These are phyloP conservation scores for Diuraphis noxia DNA, from an alignment of 1,140 invertebrate species.

Conservation along the genomic window DNA sequence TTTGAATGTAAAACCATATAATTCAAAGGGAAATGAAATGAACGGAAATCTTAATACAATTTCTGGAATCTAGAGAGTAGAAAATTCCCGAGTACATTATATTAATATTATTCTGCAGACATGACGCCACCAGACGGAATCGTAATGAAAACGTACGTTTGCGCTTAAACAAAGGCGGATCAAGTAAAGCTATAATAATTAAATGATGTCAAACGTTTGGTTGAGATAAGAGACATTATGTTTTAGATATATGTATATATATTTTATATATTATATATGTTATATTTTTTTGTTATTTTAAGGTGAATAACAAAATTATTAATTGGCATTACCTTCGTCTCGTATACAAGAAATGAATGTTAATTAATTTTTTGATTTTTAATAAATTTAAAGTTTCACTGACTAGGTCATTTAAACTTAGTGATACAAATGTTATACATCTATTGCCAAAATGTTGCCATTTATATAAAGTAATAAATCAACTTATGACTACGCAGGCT, in stretches of 20 bases:
- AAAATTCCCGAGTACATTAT: neutral
- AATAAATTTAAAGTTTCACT: no score
- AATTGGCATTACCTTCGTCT: no score
- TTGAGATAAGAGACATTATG: neutral
- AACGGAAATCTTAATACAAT: neutral
- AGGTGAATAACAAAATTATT: no score
- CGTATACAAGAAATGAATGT: no score
- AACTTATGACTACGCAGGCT: no score
- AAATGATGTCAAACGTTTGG: neutral
- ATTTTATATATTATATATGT: no score
- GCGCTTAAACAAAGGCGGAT: neutral
- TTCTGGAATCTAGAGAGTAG: neutral
- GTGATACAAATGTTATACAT: no score
- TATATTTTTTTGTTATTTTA: no score
- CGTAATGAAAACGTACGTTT: neutral
- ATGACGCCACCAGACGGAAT: neutral
- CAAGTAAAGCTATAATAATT: neutral
- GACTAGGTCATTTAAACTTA: no score
- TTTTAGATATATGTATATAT: neutral
- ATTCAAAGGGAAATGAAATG: neutral
- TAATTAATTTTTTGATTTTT: no score
- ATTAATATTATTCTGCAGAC: neutral
- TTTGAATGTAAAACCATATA: neutral
- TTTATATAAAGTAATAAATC: no score
- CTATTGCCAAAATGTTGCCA: no score